phyloP scores from a whole-genome alignment of 1,140 invertebrate genomes.

The Matsumurasca onukii region DNA sequence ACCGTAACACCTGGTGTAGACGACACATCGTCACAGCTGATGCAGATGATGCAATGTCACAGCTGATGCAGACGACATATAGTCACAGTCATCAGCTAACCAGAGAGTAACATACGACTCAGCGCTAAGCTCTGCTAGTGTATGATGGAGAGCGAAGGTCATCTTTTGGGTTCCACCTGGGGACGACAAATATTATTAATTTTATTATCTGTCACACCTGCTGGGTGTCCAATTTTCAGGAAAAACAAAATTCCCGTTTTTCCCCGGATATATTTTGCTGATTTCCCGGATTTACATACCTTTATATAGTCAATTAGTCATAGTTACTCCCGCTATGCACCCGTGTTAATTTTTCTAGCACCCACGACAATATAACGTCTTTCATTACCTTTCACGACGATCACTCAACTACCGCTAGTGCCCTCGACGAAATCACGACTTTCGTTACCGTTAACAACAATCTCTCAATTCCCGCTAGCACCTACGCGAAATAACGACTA shows the following conservation, averaged over 20 bases:
- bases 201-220: background rate
- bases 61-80: too few relatives aligned
- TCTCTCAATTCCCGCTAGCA: too few relatives aligned
- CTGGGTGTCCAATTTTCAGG: background rate
- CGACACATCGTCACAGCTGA: too few relatives aligned
- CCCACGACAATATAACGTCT: background rate
- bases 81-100: background rate
- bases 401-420: background rate
- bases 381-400: background rate
- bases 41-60: too few relatives aligned
- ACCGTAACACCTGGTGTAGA: too few relatives aligned
- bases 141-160: constrained; percentile 15
- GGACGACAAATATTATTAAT: background rate
- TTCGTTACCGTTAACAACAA: too few relatives aligned
- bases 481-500: background rate
- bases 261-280: too few relatives aligned
- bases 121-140: constrained; percentile 10
- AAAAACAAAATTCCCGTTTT: too few relatives aligned
- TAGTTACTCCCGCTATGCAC: background rate
- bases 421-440: too few relatives aligned
- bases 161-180: constrained; percentile 26
- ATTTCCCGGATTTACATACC: background rate
- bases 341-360: background rate
- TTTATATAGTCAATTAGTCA: background rate
- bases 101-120: constrained; percentile 7